Conservation (phyloP, 2,113 vertebrate genomes). For the Apus apus region DNA sequence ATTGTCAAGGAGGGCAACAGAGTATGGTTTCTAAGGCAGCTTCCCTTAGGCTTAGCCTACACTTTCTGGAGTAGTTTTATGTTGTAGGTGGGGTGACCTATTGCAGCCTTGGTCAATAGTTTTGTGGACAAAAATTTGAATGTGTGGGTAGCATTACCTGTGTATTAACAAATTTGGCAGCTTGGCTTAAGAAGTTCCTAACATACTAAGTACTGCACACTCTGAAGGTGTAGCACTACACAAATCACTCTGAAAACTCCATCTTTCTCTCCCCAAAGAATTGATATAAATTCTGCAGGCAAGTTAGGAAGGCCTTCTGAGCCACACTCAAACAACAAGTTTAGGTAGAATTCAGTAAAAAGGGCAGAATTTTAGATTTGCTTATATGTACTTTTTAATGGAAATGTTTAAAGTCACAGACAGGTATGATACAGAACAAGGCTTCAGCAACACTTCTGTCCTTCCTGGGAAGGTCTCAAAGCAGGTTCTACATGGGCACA, state of each 20-base stretch:
- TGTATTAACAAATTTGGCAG: neutral
- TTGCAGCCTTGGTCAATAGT: neutral
- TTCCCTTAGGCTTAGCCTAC: neutral
- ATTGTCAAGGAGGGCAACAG: neutral
- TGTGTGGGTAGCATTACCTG: neutral
- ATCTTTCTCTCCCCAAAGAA: neutral
- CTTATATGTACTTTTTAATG: neutral
- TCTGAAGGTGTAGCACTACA: neutral
- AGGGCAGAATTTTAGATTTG: neutral
- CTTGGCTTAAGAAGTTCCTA: neutral
- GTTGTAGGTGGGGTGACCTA: neutral
- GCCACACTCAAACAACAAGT: neutral
- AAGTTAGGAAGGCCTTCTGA: neutral
- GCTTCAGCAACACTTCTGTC: neutral
- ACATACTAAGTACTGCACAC: neutral
- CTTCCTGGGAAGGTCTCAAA: neutral
- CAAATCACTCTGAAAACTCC: neutral
- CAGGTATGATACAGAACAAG: neutral
- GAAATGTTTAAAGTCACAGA: neutral
- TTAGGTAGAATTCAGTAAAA: neutral
- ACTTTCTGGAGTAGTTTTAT: neutral
- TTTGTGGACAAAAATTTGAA: neutral
- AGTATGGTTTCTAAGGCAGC: neutral
- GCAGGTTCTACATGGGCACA: neutral
- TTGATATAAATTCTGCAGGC: neutral